phyloP scores from a whole-genome alignment of 2,797 vertebrate species.

The Paratrypauchen microcephalus region DNA sequence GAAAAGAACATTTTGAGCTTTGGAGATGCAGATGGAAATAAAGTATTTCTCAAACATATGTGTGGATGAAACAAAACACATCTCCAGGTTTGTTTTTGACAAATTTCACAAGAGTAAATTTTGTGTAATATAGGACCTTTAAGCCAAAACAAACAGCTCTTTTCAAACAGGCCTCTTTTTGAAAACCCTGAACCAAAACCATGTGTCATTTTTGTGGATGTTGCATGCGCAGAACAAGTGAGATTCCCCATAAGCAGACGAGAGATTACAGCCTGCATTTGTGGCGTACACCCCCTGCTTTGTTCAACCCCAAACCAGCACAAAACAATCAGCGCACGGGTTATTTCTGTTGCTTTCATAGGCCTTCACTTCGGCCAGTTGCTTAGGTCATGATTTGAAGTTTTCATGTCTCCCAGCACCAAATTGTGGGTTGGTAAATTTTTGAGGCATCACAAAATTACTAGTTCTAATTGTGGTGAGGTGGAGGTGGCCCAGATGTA shows the following conservation, averaged over 20 bases:
- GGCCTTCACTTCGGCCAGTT: not conserved
- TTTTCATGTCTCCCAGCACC: slow-evolving; percentile 1
- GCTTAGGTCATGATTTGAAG: slow-evolving; percentile 3
- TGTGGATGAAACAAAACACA: too few relatives aligned
- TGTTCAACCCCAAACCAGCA: slow-evolving; percentile 47
- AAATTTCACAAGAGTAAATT: too few relatives aligned
- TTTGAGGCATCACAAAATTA: slow-evolving; percentile 4
- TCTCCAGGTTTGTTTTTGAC: too few relatives aligned
- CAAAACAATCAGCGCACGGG: slow-evolving; percentile 3
- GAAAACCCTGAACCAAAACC: slow-evolving; percentile 36
- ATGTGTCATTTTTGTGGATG: slow-evolving; percentile 31
- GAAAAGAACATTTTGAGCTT: too few relatives aligned
- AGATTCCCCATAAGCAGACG: slow-evolving; percentile 59
- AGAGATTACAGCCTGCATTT: slow-evolving; percentile 61
- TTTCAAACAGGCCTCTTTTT: slow-evolving; percentile 3
- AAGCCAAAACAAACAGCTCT: not conserved
- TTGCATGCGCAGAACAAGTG: slow-evolving; percentile 56
- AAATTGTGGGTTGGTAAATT: not conserved
- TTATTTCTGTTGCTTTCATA: slow-evolving; percentile 20
- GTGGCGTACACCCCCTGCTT: slow-evolving; percentile 52
- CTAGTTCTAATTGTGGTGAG: not conserved
- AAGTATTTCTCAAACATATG: too few relatives aligned
- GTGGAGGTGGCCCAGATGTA: not conserved
- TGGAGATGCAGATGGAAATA: too few relatives aligned
- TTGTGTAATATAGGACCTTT: too few relatives aligned